Evolutionary conservation across 2,797 vertebrate genomes (phyloP), one percentile per base, ranked within the genome.

Genomic region (Phataginus tetradactyla): DNA sequence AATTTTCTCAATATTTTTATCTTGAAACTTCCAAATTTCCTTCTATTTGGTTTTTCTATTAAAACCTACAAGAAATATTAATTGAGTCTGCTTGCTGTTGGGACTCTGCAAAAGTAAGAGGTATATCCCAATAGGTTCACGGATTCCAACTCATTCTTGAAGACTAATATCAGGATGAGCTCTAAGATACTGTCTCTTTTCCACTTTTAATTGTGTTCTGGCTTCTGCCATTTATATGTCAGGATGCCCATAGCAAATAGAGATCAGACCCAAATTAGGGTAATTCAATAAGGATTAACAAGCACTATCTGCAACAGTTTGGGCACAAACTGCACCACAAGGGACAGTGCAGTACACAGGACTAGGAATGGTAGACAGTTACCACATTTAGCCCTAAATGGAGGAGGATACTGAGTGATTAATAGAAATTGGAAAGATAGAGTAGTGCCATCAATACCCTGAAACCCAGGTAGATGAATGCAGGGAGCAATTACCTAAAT

Each of bases 41-140:
- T 92, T 88, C 20, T 81, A 61, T 86, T 80, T 77, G 7, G 8
- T 93, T 94, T 89, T 9, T 83, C 8, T 94, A 7, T 75, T n/a
- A 74, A 84, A 42, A 86, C 57, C 15, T 10, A 17, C 1, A 86
- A 90, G 17, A 45, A 51, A 29, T 34, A n/a, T 79, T 66, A 91
- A 61, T 77, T 90, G 25, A 75, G 68, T 90, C 7, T 80, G 12
- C 4, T 57, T 84, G 29, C 14, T 45, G 15, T 42, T 27, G 34
- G 51, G 23, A 79, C 66, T 64, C 20, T 71, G 2, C 51, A 64
- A 79, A 94, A 72, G 87, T 87, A 77, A 80, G 29, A 80, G 3
- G 2, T 23, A 34, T 27, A 12, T 37, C n/a, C 80, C 32, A 79
- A 7, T 12, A 42, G 27, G 49, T 87, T 90, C 25, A 23, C 83